These are phyloP conservation scores for Bombus superbus DNA, from an alignment of 1,140 invertebrate species.

Conservation along the genomic window DNA sequence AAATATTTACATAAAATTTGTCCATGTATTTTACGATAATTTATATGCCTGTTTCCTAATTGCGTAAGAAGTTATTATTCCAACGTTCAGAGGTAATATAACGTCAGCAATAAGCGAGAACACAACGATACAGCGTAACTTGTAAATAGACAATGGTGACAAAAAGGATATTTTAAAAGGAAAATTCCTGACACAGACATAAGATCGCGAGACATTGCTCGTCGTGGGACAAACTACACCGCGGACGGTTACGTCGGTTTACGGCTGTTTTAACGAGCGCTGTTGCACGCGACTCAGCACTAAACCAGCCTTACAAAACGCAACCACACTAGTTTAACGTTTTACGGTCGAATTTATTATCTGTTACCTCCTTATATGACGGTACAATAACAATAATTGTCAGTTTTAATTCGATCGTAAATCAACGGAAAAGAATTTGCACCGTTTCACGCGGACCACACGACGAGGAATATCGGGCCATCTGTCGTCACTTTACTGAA, in stretches of 20 bases:
- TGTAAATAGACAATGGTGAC: constrained; percentile 22
- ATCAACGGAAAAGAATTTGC: constrained; percentile 76
- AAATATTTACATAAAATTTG: background rate
- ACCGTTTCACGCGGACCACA: constrained; percentile 62
- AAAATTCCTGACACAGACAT: constrained; percentile 31
- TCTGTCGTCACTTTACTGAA: constrained; percentile 74
- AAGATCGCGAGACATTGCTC: constrained; percentile 63
- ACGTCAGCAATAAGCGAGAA: background rate
- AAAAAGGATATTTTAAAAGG: constrained; percentile 12
- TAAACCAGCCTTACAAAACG: constrained; percentile 82
- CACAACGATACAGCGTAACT: background rate
- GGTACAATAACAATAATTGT: constrained; percentile 83
- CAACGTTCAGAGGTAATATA: background rate
- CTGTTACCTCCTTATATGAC: constrained; percentile 82
- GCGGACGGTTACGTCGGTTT: constrained; percentile 80
- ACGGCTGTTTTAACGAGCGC: constrained; percentile 82
- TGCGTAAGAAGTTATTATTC: background rate
- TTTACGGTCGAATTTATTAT: constrained; percentile 83
- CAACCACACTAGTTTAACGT: constrained; percentile 82
- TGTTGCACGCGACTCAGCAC: constrained; percentile 82
- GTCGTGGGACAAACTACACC: constrained; percentile 64
- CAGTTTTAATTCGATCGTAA: constrained; percentile 82
- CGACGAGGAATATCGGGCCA: constrained; percentile 63
- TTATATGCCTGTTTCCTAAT: background rate
- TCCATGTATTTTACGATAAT: background rate